These are phyloP conservation scores for Rhineura floridana DNA, from an alignment of 2,113 vertebrate genomes.

Conservation along the genomic window DNA sequence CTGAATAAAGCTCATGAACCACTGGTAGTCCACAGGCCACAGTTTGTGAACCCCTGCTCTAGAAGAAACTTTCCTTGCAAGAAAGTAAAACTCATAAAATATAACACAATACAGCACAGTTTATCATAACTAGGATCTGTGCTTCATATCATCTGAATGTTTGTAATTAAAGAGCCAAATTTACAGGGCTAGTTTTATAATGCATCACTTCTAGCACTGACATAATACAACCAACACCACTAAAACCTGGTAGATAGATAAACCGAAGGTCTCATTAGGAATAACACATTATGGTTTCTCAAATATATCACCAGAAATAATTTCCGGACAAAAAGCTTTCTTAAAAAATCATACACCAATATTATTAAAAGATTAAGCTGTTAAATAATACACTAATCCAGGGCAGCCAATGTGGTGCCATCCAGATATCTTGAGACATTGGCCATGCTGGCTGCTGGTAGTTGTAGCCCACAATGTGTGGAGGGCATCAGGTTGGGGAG, in stretches of 20 bases:
- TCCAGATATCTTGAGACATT: no score
- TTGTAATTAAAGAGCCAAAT: conserved; percentile 1
- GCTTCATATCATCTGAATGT: conserved; percentile 5
- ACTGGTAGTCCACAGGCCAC: no score
- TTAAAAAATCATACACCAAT: not conserved
- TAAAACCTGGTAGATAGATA: not conserved
- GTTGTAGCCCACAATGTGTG: no score
- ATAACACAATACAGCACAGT: not conserved
- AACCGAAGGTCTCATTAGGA: not conserved
- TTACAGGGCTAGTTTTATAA: not conserved
- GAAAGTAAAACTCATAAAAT: conserved; percentile 31
- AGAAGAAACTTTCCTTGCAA: conserved; percentile 6
- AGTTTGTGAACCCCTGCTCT: no score
- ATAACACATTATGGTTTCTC: not conserved
- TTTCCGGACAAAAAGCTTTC: not conserved
- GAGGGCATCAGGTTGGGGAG: no score
- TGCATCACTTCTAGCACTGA: not conserved
- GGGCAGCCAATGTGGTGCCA: no score
- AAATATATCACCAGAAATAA: not conserved
- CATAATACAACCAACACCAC: conserved; percentile 7
- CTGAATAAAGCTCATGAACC: no score
- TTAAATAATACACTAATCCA: not conserved
- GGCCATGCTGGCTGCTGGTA: no score
- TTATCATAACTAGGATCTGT: not conserved
- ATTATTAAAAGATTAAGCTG: not conserved